Evolutionary conservation across 2,113 vertebrate species (phyloP).

Genomic region (Cyprinus carpio): DNA sequence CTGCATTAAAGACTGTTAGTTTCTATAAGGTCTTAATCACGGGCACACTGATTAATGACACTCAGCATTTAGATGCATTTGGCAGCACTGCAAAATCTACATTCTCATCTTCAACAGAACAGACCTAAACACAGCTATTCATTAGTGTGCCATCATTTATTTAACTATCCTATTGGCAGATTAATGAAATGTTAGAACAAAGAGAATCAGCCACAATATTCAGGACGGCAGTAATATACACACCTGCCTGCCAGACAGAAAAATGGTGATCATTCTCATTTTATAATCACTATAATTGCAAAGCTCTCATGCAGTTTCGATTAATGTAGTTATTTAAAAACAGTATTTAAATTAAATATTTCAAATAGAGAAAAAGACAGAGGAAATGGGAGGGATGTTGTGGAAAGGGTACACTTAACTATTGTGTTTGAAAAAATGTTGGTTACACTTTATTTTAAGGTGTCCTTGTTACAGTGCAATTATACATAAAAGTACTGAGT

Average conservation of each 20-base stretch:
- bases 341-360: constrained; percentile 37
- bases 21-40: not conserved
- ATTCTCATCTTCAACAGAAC: constrained; percentile 23
- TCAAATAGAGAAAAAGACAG: not conserved
- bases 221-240: not conserved
- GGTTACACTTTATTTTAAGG: no score
- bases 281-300: constrained; percentile 49
- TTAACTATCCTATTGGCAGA: constrained; percentile 16
- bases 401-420: not conserved
- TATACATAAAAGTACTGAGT: no score
- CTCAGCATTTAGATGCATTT: constrained; percentile 30
- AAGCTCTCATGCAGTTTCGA: constrained; percentile 18
- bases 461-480: no score
- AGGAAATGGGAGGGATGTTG: not conserved
- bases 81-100: constrained; percentile 44
- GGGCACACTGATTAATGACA: constrained; percentile 44
- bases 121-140: not conserved
- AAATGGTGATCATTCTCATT: constrained; percentile 33
- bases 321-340: constrained; percentile 35
- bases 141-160: constrained; percentile 12
- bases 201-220: constrained; percentile 5
- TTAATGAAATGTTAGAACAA: constrained; percentile 19
- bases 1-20: constrained; percentile 1
- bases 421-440: not conserved
- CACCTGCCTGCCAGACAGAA: constrained; percentile 18